phyloP scores from a whole-genome alignment of 64 coral and sea anemone genomes.

The Platygyra sinensis region DNA sequence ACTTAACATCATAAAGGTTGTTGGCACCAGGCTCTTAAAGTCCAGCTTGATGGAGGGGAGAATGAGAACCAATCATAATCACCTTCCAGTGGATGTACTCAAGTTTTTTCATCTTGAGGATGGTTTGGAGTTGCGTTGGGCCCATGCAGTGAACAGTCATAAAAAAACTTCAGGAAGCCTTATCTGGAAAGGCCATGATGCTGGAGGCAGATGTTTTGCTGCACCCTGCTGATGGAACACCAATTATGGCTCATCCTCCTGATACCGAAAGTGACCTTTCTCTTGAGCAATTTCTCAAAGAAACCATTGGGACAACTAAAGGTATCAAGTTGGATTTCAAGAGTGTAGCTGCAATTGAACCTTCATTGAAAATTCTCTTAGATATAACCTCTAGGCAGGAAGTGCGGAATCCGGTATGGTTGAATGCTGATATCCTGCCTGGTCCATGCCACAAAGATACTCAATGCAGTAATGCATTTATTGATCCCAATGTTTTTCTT shows the following conservation, averaged over 20 bases:
- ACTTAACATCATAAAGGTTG: background rate
- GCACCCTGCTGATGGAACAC: conserved; percentile 17
- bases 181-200: conserved; percentile 64
- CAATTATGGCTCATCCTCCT: conserved; percentile 90
- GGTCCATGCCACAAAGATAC: conserved; percentile 53
- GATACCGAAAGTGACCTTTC: conserved; percentile 70
- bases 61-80: background rate
- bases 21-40: background rate
- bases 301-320: conserved; percentile 43
- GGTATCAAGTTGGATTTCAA: conserved; percentile 92
- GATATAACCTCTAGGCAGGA: background rate
- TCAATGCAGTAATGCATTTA: background rate
- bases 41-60: background rate
- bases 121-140: conserved; percentile 68
- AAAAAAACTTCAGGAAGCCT: conserved; percentile 49
- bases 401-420: conserved; percentile 56
- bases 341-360: conserved; percentile 53
- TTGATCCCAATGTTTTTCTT: conserved; percentile 65
- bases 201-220: conserved; percentile 81
- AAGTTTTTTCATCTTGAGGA: conserved; percentile 17
- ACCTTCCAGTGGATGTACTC: background rate
- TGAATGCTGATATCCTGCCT: conserved; percentile 77
- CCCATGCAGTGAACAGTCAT: conserved; percentile 73
- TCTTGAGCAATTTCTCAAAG: conserved; percentile 59
- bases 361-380: conserved; percentile 62